Percentiles rank a stretch among this genome's conserved stretches.
phyloP scores from a whole-genome alignment of 2,888 invertebrate species.

The Calephelis perditalis region DNA sequence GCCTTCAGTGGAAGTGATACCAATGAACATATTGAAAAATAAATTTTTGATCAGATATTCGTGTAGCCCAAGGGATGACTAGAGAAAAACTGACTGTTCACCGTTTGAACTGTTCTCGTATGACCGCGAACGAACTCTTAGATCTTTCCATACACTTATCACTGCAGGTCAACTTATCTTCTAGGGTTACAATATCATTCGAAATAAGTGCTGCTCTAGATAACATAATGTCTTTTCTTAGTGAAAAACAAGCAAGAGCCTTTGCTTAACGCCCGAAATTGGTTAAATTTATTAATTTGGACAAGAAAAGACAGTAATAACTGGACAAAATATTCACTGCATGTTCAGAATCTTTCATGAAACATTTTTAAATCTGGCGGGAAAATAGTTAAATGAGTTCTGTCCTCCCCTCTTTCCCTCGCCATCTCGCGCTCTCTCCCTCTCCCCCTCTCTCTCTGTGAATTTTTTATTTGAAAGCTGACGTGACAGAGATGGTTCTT shows the following conservation, averaged over 20 bases:
- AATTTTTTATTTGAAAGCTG: too few relatives aligned
- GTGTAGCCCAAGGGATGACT: constrained; percentile 27
- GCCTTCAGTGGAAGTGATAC: constrained; percentile 68
- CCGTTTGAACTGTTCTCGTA: constrained; percentile 27
- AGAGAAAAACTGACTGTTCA: constrained; percentile 28
- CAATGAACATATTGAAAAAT: constrained; percentile 71
- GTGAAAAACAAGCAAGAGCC: background rate
- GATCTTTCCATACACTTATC: constrained; percentile 49
- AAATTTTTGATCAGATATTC: constrained; percentile 32
- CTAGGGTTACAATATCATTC: constrained; percentile 52
- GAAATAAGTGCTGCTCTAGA: constrained; percentile 37
- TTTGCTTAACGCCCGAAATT: too few relatives aligned
- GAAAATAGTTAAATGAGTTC: too few relatives aligned
- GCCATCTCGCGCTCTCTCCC: too few relatives aligned
- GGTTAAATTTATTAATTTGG: background rate
- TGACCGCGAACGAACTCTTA: constrained; percentile 19
- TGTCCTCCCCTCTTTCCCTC: too few relatives aligned
- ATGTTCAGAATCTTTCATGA: too few relatives aligned
- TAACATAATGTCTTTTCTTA: constrained; percentile 22
- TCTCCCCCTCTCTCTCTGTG: too few relatives aligned
- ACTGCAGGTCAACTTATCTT: constrained; percentile 59
- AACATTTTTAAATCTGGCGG: too few relatives aligned
- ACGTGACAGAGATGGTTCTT: too few relatives aligned
- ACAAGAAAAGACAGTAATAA: too few relatives aligned
- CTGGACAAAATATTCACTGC: too few relatives aligned